These are phyloP conservation scores for Tetraneura akinire DNA, from an alignment of 1,140 invertebrate genomes.

Conservation along the genomic window DNA sequence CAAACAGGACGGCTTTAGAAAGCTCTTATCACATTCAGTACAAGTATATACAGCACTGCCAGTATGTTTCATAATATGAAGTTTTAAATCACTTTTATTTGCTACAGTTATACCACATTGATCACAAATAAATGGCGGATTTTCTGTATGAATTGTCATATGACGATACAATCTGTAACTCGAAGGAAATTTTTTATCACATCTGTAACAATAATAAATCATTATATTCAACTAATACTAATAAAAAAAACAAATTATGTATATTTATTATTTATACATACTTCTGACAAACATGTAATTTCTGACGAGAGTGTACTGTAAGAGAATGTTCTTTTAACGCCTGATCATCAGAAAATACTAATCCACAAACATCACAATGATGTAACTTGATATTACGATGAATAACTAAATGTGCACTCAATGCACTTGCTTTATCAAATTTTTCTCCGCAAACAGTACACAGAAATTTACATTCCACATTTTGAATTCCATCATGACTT, in stretches of 20 bases:
- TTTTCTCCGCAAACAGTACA: slow-evolving; percentile 72
- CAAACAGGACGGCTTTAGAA: slow-evolving; percentile 54
- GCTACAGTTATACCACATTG: slow-evolving; percentile 51
- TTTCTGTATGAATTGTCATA: slow-evolving; percentile 52
- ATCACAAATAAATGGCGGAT: slow-evolving; percentile 52
- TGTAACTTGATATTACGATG: slow-evolving; percentile 53
- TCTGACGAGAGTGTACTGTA: slow-evolving; percentile 60
- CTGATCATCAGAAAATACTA: slow-evolving; percentile 60
- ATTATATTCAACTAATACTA: slow-evolving; percentile 9
- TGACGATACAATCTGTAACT: slow-evolving; percentile 52
- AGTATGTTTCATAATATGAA: slow-evolving; percentile 53
- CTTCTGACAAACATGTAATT: slow-evolving; percentile 44
- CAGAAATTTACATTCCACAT: slow-evolving; percentile 63
- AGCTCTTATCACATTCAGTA: slow-evolving; percentile 53
- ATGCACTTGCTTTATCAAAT: slow-evolving; percentile 72
- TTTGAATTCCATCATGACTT: slow-evolving; percentile 73
- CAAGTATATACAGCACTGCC: slow-evolving; percentile 52
- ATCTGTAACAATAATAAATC: slow-evolving; percentile 25
- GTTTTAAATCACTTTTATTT: slow-evolving; percentile 53
- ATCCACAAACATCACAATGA: slow-evolving; percentile 55
- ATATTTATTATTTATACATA: slow-evolving; percentile 33
- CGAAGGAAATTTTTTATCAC: slow-evolving; percentile 50
- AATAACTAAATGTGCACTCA: slow-evolving; percentile 59
- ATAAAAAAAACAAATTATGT: slow-evolving; percentile 19
- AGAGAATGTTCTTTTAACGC: slow-evolving; percentile 60